phyloP scores from a whole-genome alignment of 2,113 vertebrate species.

The Formicarius rufipectus region DNA sequence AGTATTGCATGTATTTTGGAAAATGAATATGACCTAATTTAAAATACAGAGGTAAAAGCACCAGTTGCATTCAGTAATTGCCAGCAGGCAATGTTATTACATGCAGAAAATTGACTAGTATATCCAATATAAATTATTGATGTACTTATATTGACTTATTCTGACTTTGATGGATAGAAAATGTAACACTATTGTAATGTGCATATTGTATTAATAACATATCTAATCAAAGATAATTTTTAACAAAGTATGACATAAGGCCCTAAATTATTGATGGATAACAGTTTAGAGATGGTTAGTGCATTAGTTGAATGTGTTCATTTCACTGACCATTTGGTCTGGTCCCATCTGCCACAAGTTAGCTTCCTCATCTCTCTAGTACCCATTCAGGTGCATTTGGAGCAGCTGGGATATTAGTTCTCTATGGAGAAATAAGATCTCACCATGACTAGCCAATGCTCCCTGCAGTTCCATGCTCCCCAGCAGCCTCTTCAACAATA shows the following conservation, averaged over 20 bases:
- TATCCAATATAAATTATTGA: constrained; percentile 65
- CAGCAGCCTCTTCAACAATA: constrained; percentile 69
- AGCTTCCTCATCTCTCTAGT: constrained; percentile 47
- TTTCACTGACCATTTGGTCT: constrained; percentile 72
- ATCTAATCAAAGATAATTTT: constrained; percentile 67
- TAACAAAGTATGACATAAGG: constrained; percentile 53
- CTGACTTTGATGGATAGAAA: constrained; percentile 57
- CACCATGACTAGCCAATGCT: constrained; percentile 52
- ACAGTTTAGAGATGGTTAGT: constrained; percentile 64
- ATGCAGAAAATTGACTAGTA: constrained; percentile 48
- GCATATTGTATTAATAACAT: constrained; percentile 67
- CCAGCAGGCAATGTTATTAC: constrained; percentile 25
- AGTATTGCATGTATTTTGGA: not conserved
- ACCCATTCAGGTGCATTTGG: constrained; percentile 66
- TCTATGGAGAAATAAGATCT: constrained; percentile 66
- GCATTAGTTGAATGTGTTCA: constrained; percentile 58
- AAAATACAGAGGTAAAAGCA: constrained; percentile 30
- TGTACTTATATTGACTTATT: constrained; percentile 52
- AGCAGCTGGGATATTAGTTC: constrained; percentile 71
- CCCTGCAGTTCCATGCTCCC: constrained; percentile 68
- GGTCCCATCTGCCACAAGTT: constrained; percentile 69
- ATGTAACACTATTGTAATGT: constrained; percentile 44
- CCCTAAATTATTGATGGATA: constrained; percentile 68
- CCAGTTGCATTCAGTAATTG: constrained; percentile 46
- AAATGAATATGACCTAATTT: not conserved